Conservation (phyloP, 2,888 invertebrate genomes). For the Leucophenga montana region DNA sequence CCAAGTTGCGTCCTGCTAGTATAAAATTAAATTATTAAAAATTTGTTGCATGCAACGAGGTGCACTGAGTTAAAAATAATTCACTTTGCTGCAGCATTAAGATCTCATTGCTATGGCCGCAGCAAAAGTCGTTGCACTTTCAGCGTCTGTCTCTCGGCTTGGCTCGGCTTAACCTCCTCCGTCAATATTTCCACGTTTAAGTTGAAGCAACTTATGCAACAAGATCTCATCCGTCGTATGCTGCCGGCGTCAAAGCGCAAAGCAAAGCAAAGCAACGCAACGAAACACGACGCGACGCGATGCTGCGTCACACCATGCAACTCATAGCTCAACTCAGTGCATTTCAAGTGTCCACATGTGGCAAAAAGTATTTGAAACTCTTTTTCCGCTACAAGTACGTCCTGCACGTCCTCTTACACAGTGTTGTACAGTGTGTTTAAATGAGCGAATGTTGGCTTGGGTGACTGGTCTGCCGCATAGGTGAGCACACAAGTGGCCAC, state of each 20-base stretch:
- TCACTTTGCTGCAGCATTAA: slow-evolving; percentile 34
- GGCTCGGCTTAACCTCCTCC: background rate
- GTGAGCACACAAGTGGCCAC: slow-evolving; percentile 58
- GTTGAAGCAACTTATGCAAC: background rate
- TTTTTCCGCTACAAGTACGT: slow-evolving; percentile 21
- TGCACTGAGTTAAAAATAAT: slow-evolving; percentile 45
- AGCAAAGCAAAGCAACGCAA: slow-evolving; percentile 10
- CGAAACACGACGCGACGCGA: background rate
- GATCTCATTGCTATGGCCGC: background rate
- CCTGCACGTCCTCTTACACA: background rate
- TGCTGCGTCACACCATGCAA: background rate
- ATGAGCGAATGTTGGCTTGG: slow-evolving; percentile 30
- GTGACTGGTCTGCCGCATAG: slow-evolving; percentile 56
- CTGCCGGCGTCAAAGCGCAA: slow-evolving; percentile 19
- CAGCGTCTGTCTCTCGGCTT: background rate
- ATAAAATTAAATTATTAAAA: slow-evolving; percentile 19
- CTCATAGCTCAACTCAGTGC: slow-evolving; percentile 15
- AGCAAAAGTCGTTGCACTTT: slow-evolving; percentile 46
- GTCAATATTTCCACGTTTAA: background rate
- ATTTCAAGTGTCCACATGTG: slow-evolving; percentile 60
- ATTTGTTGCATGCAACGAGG: slow-evolving; percentile 36
- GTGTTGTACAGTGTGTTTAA: background rate
- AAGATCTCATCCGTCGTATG: background rate
- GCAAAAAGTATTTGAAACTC: slow-evolving; percentile 46
- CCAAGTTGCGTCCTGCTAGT: background rate